Percentiles rank a stretch among this genome's conserved stretches.
phyloP scores from a whole-genome alignment of 2,888 invertebrate species.

The Drosophila emarginata region DNA sequence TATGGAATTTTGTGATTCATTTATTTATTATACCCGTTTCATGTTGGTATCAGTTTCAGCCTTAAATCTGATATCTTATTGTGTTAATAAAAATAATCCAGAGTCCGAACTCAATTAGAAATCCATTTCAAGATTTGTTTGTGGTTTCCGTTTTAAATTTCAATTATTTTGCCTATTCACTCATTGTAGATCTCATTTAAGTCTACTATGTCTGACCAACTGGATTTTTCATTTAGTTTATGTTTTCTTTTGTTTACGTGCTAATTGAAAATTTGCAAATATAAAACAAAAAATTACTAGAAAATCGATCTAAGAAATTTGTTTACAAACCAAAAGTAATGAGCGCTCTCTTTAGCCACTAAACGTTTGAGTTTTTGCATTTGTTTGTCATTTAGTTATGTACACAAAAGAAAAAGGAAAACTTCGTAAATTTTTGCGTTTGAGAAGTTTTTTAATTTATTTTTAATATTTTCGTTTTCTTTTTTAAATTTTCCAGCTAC shows the following conservation, averaged over 20 bases:
- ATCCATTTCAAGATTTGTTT: too few relatives aligned
- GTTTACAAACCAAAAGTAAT: constrained; percentile 36
- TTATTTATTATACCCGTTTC: too few relatives aligned
- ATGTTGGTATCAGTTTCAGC: too few relatives aligned
- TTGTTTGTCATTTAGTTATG: constrained; percentile 11
- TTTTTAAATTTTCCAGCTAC: constrained; percentile 64
- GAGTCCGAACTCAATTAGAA: too few relatives aligned
- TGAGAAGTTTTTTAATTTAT: background rate
- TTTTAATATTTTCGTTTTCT: background rate
- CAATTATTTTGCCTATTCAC: background rate
- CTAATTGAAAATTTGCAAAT: constrained; percentile 37
- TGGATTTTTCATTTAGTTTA: constrained; percentile 26
- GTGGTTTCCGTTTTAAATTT: background rate
- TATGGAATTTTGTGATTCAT: too few relatives aligned
- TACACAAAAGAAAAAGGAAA: background rate
- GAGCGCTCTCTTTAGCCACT: background rate
- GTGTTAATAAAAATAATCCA: too few relatives aligned
- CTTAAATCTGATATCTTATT: too few relatives aligned
- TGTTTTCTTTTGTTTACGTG: constrained; percentile 40
- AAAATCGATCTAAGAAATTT: constrained; percentile 18
- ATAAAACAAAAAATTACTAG: constrained; percentile 20
- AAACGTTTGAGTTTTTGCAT: constrained; percentile 17
- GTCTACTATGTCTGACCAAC: background rate
- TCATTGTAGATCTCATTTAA: constrained; percentile 4
- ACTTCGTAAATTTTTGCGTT: background rate